Evolutionary conservation across 2,888 invertebrate genomes (phyloP).

Genomic region (Esperia sulphurella): DNA sequence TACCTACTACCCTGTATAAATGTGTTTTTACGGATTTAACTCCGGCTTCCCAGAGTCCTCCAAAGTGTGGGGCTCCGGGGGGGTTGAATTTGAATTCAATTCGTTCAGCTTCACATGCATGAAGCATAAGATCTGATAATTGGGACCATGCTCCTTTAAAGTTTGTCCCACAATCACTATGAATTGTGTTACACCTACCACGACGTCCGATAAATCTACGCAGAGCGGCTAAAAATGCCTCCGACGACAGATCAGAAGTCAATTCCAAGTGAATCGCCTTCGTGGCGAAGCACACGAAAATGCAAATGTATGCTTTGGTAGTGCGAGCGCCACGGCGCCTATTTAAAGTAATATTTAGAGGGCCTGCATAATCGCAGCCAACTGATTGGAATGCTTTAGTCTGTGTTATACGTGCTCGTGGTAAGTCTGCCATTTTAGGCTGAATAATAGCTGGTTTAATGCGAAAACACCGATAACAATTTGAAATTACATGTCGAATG

Average conservation of each 20-base stretch:
- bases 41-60: background rate
- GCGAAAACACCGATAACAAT: background rate
- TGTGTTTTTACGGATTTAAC: slow-evolving; percentile 2
- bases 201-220: slow-evolving; percentile 7
- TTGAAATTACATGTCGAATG: background rate
- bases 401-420: background rate
- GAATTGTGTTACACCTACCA: background rate
- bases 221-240: background rate
- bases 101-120: background rate
- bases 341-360: background rate
- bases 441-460: background rate
- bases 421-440: background rate
- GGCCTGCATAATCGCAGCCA: background rate
- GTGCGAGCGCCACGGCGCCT: background rate
- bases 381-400: background rate
- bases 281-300: background rate
- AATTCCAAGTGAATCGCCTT: background rate
- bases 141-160: background rate
- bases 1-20: background rate
- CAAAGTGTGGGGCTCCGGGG: background rate
- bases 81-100: slow-evolving; percentile 1
- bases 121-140: background rate
- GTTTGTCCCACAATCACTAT: slow-evolving; percentile 1
- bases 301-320: background rate
- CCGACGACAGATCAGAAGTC: background rate